Evolutionary conservation across 2,797 vertebrate genomes (phyloP).

Genomic region (Myotis myotis): DNA sequence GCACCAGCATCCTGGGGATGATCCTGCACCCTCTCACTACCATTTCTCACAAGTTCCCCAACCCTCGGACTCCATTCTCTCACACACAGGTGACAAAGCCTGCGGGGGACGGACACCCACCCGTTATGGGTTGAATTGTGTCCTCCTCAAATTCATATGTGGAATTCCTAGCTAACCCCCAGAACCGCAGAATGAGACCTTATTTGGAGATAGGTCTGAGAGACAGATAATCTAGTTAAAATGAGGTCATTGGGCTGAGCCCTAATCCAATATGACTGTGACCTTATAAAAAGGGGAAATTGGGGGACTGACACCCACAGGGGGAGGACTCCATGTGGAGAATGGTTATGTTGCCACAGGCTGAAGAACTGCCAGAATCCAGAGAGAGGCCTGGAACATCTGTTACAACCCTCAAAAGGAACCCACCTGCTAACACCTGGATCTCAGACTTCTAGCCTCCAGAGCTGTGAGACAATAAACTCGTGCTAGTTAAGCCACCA

Average conservation of each 20-base stretch:
- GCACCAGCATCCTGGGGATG: neutral
- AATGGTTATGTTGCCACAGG: neutral
- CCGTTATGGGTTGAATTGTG: neutral
- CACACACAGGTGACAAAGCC: neutral
- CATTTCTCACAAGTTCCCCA: neutral
- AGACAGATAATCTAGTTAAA: neutral
- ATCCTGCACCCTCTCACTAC: neutral
- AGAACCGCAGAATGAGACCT: neutral
- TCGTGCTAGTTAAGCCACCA: neutral
- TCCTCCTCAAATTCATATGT: neutral
- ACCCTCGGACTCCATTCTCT: neutral
- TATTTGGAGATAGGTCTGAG: neutral
- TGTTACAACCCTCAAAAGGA: neutral
- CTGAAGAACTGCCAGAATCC: neutral
- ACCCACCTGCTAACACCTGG: neutral
- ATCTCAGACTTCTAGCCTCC: neutral
- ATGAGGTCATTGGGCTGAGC: neutral
- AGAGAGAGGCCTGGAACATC: neutral
- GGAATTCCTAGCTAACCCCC: neutral
- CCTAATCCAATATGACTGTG: neutral
- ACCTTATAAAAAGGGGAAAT: neutral
- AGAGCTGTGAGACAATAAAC: neutral
- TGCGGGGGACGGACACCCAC: fast-evolving
- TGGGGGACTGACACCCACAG: neutral
- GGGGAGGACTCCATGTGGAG: neutral